Evolutionary conservation across 2,888 invertebrate genomes (phyloP).

Genomic region (Eudemis profundana): DNA sequence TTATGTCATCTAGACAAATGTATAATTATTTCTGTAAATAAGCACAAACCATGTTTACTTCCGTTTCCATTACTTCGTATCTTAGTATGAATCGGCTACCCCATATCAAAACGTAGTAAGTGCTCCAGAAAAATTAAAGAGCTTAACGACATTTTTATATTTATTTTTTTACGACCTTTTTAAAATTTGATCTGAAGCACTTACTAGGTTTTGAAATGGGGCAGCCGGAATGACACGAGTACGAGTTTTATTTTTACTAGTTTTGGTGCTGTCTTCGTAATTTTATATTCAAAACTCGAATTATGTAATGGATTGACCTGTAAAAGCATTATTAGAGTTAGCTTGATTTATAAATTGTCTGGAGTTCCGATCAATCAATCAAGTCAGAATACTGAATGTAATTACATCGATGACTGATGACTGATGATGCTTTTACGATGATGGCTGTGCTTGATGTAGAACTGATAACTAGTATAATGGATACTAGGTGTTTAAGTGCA

Average conservation of each 20-base stretch:
- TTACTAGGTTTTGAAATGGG: too few species aligned
- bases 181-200: too few species aligned
- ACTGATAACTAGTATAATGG: constrained; percentile 1
- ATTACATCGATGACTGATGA: constrained; percentile 6
- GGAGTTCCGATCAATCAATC: constrained; percentile 8
- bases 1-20: too few species aligned
- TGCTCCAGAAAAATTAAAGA: background rate
- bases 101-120: too few species aligned
- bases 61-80: background rate
- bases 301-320: background rate
- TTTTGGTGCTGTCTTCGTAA: background rate
- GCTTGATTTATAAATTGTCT: background rate
- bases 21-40: background rate
- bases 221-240: too few species aligned
- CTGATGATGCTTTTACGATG: background rate
- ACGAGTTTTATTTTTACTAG: background rate
- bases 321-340: constrained; percentile 2
- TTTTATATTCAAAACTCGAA: background rate
- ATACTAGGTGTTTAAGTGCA: background rate
- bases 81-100: too few species aligned
- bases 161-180: too few species aligned
- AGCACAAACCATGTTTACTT: background rate
- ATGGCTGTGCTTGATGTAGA: background rate
- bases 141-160: background rate
- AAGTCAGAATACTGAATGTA: constrained; percentile 5